A percentile compares a stretch with the other conserved stretches of the same genome.
These are phyloP conservation scores for Parazoanthus atlanticus DNA, from an alignment of 92 coral and sea anemone genomes.

Conservation along the genomic window DNA sequence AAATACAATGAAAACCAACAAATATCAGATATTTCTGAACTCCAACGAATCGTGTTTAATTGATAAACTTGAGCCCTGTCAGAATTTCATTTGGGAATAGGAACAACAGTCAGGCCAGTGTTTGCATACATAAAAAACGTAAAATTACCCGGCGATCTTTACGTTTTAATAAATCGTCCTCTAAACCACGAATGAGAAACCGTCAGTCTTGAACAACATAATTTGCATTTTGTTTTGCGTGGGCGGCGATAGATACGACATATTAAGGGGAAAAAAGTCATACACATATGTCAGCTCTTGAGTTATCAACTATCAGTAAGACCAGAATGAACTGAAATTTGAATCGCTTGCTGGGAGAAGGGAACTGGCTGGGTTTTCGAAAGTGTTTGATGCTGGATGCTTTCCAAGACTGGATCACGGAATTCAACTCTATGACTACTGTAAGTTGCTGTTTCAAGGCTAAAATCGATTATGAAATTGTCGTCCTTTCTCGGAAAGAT, in stretches of 20 bases:
- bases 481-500: conserved; percentile 65
- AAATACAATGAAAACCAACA: background rate
- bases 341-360: background rate
- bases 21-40: background rate
- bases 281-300: background rate
- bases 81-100: background rate
- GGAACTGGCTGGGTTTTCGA: background rate
- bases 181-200: background rate
- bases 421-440: conserved; percentile 23
- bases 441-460: background rate
- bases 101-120: background rate
- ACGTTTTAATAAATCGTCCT: background rate
- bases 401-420: background rate
- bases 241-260: conserved; percentile 15
- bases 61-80: background rate
- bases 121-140: background rate
- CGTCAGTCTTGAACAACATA: background rate
- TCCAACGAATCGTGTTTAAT: background rate
- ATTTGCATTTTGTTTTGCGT: conserved; percentile 14
- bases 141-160: background rate
- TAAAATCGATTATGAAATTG: conserved; percentile 46
- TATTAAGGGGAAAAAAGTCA: background rate
- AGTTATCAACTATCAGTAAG: background rate
- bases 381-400: background rate
- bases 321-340: background rate